Evolutionary conservation across 2,888 invertebrate genomes (phyloP).

Genomic region (Aquatica leii): DNA sequence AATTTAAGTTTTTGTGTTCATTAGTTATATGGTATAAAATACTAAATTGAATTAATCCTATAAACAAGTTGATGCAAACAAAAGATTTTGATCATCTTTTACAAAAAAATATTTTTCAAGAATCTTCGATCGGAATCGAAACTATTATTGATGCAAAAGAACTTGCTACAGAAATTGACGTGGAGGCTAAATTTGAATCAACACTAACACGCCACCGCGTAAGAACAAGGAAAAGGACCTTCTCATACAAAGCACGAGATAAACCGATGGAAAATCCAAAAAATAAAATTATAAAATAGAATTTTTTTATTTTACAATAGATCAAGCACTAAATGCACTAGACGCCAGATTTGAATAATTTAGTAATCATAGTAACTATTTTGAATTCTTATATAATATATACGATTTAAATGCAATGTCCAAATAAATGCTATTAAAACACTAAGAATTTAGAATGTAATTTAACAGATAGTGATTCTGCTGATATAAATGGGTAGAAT

Average conservation of each 20-base stretch:
- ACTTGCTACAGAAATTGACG: no score
- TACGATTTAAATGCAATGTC: constrained; percentile 26
- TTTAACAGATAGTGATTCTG: constrained; percentile 20
- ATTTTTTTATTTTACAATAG: constrained; percentile 35
- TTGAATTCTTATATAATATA: constrained; percentile 39
- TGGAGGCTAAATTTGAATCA: constrained; percentile 35
- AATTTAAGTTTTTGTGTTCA: constrained; percentile 22
- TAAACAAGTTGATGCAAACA: no score
- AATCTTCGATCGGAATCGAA: no score
- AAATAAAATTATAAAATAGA: constrained; percentile 39
- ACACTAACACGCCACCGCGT: constrained; percentile 33
- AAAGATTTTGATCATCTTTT: no score
- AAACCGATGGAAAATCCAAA: constrained; percentile 37
- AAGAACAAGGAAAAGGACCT: constrained; percentile 33
- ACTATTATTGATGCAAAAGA: no score
- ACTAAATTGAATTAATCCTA: no score
- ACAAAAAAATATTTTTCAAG: no score
- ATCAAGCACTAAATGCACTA: no score
- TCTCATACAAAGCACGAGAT: constrained; percentile 36
- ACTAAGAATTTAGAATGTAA: no score
- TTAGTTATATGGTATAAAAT: no score
- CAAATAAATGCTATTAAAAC: constrained; percentile 29
- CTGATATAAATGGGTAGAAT: constrained; percentile 30
- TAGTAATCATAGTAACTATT: constrained; percentile 40
- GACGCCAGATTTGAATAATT: no score